Base-by-base conservation (phyloP, 1,140 invertebrate genomes). In the Drosophila murphyi region DNA sequence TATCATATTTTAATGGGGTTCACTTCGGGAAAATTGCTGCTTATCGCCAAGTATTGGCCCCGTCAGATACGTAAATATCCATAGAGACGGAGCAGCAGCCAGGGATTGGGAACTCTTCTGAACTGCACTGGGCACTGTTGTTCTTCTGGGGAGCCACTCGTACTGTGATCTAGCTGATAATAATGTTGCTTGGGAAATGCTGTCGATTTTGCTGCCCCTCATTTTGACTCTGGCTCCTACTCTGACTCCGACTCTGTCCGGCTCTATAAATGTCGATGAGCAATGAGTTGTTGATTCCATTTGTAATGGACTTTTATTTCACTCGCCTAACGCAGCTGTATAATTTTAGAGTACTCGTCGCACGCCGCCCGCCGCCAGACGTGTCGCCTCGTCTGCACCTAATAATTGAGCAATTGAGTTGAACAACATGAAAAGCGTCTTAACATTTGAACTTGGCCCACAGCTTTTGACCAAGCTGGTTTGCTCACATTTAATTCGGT, bases 1-100 rank as follows among this genome's bases (percentile, higher is more conserved):
- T 91, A 91, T 91, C 89, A 91, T 91, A 91, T 91, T 91, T 91
- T 91, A 91, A 91, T 91, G 79, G 89, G 82, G 78, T 81, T 79
- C 88, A 90, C 74, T 88, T 72, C 72, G 63, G 56, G 72, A 77
- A 80, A 87, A 82, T 81, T 87, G 80, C 82, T 73, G 80, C 85
- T 89, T 90, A 89, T 90, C 85, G 80, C 62, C 57, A 65, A 54
- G 37, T 71, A 35, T 29, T 71, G 48, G 51, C 47, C 48, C 45
- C 35, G 63, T 39, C 51, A 67, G 39, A 55, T 51, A 29, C 39
- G 41, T n/a, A 3, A 52, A 5, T n/a, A 52, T 12, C 50, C 52
- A 41, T 37, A 35, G 43, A 60, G 31, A 37, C 47, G 32, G 51
- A 20, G 20, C 20, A 4, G 39, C 39, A 43, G n/a, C 2, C 20